Conservation (phyloP, 2,797 vertebrate genomes). For the Columba guinea region DNA sequence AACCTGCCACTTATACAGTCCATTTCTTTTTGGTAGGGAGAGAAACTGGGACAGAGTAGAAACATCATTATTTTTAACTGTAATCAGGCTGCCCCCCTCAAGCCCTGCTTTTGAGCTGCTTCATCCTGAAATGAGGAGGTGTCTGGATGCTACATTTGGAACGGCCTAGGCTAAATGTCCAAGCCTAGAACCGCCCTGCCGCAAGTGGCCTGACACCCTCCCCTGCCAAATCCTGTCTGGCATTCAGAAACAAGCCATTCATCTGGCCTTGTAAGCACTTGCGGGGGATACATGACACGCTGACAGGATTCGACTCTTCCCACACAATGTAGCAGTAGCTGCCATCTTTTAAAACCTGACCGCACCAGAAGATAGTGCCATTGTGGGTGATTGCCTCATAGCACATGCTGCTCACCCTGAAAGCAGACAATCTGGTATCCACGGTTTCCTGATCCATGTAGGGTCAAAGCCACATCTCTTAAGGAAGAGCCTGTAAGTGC, state of each 20-base stretch:
- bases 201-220: neutral
- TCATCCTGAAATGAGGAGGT: neutral
- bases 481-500: neutral
- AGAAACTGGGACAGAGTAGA: neutral
- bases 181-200: neutral
- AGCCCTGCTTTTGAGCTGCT: neutral
- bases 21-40: neutral
- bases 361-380: neutral
- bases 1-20: neutral
- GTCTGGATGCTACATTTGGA: neutral
- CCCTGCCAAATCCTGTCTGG: neutral
- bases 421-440: neutral
- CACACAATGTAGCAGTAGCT: neutral
- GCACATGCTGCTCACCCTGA: rapidly evolving
- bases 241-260: neutral
- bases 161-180: neutral
- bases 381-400: neutral
- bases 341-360: neutral
- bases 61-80: neutral
- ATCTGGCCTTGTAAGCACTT: neutral
- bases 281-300: neutral
- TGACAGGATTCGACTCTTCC: neutral
- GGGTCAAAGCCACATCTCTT: neutral
- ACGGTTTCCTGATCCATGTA: neutral
- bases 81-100: neutral